These are phyloP conservation scores for Nyctibius grandis DNA, from an alignment of 2,797 vertebrate genomes.

Conservation along the genomic window DNA sequence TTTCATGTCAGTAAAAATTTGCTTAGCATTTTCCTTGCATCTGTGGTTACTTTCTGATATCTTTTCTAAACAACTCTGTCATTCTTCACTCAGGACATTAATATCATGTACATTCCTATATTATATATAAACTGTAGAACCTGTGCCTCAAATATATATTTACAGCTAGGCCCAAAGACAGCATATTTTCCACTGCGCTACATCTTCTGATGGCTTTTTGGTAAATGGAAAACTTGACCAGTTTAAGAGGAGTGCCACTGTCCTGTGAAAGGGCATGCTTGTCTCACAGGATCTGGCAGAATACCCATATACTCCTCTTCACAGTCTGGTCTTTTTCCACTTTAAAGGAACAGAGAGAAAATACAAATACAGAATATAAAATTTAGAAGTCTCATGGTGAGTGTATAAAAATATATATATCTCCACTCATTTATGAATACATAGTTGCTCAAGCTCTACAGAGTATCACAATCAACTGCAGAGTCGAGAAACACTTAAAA, in stretches of 20 bases:
- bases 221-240: not conserved
- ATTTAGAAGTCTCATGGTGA: not conserved
- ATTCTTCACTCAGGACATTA: not conserved
- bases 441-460: not conserved
- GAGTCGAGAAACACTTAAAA: slow-evolving; percentile 8
- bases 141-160: not conserved
- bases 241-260: not conserved
- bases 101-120: not conserved
- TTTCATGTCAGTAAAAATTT: not conserved
- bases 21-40: not conserved
- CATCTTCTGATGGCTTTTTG: not conserved
- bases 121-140: not conserved
- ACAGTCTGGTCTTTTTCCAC: not conserved
- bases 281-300: not conserved
- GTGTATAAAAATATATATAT: not conserved
- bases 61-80: not conserved
- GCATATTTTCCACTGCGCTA: not conserved
- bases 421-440: not conserved
- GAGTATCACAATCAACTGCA: not conserved
- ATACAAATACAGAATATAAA: not conserved
- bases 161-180: not conserved
- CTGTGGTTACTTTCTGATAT: not conserved
- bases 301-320: not conserved
- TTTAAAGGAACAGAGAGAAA: not conserved
- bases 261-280: not conserved